phyloP scores from a whole-genome alignment of 92 coral and sea anemone genomes.

The Parazoanthus swiftii region DNA sequence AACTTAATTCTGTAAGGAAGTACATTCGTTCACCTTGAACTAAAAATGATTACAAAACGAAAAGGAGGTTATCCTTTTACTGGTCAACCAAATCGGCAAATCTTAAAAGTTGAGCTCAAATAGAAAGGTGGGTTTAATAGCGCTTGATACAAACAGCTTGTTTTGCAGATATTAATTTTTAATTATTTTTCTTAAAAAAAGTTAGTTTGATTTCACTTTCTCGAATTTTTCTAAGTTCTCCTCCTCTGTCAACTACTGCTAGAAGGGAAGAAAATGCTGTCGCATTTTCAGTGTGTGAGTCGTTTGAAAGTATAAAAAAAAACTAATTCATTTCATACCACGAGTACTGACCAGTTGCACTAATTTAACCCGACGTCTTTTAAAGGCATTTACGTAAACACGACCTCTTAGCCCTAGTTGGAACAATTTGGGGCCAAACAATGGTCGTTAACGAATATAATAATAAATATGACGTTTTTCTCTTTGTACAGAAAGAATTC shows the following conservation, averaged over 20 bases:
- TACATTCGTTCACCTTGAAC: neutral
- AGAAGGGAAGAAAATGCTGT: no score
- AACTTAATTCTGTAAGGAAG: no score
- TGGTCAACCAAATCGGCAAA: neutral
- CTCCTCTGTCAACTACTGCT: neutral
- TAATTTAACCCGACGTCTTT: neutral
- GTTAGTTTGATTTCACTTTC: neutral
- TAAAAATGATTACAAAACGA: no score
- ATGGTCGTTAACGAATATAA: no score
- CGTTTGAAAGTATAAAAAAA: neutral
- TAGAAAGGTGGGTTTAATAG: neutral
- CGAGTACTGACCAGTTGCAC: no score
- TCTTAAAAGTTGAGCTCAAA: neutral
- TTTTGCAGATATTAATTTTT: neutral
- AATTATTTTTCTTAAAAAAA: neutral
- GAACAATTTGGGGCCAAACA: neutral
- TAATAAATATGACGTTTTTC: slow-evolving; percentile 5
- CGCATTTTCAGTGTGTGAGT: no score
- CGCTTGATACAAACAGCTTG: neutral
- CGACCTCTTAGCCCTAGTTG: neutral
- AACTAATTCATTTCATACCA: neutral
- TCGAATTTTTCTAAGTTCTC: neutral
- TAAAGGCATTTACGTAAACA: neutral
- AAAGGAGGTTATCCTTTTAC: neutral
- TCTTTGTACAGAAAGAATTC: slow-evolving; percentile 4